phyloP scores from a whole-genome alignment of 2,888 invertebrate genomes.

The Drosophila atripex region DNA sequence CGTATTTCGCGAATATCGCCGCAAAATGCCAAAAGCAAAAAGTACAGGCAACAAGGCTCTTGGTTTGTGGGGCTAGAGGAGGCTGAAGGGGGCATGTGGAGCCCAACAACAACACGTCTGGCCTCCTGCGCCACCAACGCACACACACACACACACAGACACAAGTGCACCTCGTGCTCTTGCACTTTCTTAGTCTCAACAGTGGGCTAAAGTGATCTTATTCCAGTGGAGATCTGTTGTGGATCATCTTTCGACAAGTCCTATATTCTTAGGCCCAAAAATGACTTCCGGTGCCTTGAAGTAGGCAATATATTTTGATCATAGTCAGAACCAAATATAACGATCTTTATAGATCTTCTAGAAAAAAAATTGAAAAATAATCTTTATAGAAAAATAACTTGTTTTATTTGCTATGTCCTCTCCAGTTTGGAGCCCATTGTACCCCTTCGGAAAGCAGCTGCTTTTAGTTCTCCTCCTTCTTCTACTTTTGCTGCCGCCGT shows the following conservation, averaged over 20 bases:
- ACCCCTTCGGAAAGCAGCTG: constrained; percentile 40
- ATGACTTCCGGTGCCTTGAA: not conserved
- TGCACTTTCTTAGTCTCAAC: constrained; percentile 65
- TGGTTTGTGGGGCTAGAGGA: constrained; percentile 4
- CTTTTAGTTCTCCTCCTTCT: constrained; percentile 32
- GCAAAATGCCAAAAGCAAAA: constrained; percentile 73
- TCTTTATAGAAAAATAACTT: not conserved
- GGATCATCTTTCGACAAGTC: not conserved
- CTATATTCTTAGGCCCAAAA: not conserved
- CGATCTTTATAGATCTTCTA: too few species aligned
- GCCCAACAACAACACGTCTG: constrained; percentile 40
- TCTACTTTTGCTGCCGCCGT: constrained; percentile 11
- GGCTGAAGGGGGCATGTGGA: not conserved
- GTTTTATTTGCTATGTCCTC: not conserved
- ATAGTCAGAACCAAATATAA: too few species aligned
- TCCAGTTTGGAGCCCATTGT: constrained; percentile 17
- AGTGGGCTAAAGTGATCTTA: constrained; percentile 19
- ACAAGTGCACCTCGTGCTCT: constrained; percentile 25
- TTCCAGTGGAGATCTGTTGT: not conserved
- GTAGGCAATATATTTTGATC: not conserved
- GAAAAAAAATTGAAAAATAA: too few species aligned
- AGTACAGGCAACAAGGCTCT: constrained; percentile 66
- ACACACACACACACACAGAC: constrained; percentile 31
- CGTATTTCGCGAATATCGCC: constrained; percentile 74
- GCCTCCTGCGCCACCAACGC: constrained; percentile 70